Conservation (phyloP, 2,797 vertebrate genomes). For the Siniperca scherzeri region DNA sequence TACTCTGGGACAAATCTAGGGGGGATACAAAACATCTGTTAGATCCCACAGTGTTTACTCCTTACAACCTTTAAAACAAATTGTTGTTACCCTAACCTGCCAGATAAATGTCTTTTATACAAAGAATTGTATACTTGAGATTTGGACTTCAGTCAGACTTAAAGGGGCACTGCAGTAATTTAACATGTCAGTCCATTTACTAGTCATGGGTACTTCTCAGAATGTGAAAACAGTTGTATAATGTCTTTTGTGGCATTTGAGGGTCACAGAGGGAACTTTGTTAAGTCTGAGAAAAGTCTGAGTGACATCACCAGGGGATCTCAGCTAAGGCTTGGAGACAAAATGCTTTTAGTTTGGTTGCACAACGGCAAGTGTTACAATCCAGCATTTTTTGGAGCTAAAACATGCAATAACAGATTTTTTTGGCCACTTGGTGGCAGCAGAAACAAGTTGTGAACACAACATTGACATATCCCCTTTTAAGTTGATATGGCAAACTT, state of each 20-base stretch:
- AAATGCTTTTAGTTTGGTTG: background rate
- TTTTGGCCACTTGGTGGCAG: background rate
- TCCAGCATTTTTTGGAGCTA: background rate
- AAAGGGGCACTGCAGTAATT: background rate
- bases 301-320: background rate
- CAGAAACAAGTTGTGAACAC: no score
- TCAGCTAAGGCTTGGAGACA: background rate
- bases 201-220: background rate
- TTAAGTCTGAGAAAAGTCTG: background rate
- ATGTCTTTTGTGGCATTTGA: background rate
- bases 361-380: background rate
- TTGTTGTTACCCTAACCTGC: conserved; percentile 14
- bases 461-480: no score
- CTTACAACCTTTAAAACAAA: conserved; percentile 49
- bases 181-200: background rate
- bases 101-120: background rate
- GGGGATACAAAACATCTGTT: conserved; percentile 74
- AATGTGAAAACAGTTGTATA: background rate
- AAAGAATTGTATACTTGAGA: background rate
- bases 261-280: conserved; percentile 4
- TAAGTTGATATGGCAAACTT: no score
- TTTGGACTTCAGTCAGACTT: background rate
- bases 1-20: conserved; percentile 57
- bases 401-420: background rate
- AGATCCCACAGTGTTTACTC: conserved; percentile 40